Evolutionary conservation across 2,888 invertebrate genomes (phyloP), one percentile per base, ranked within the genome.

Genomic region (Euplagia quadripunctaria): DNA sequence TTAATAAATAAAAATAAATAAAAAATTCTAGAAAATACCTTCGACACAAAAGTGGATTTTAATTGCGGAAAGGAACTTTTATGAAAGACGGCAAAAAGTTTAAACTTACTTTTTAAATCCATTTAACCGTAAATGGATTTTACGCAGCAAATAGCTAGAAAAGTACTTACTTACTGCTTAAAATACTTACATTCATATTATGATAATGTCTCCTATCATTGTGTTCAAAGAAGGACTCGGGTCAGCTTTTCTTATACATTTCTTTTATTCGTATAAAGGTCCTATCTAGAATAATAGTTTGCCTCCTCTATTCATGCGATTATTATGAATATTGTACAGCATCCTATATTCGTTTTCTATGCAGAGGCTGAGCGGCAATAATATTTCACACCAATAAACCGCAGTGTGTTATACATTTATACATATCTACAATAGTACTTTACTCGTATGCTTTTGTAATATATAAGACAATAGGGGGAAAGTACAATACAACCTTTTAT

Each of bases 401-500:
- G 82, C 79, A 82, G 61, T 81, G 83, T 79, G 81, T 79, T 78
- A 46, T 31, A 31, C 31, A 31, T 31, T 31, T 43, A 52, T 68
- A 14, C 31, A 11, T 20, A n/a, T 58, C n/a, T 14, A 61, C 14
- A 49, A 9, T 9, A 51, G 14, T 51, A 5, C 51, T 31, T 31
- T 61, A 14, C 31, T 20, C 17, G 42, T 41, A 42, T 67, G 41
- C 31, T 31, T 16, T 17, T 9, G 17, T 41, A 41, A 7, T 43
- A 65, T 65, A 42, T 41, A 17, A 65, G 49, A 65, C 49, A 65
- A 46, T 46, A 65, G 31, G 20, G 16, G 12, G 46, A 46, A 31
- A 49, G 16, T 65, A 31, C 31, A 4, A 49, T 49, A 20, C 43
- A n/a, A 43, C 16, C 20, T 49, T 31, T 65, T 65, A 65, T 58